These are phyloP conservation scores for Hydriomena furcata DNA, from an alignment of 2,888 invertebrate genomes.

Conservation along the genomic window DNA sequence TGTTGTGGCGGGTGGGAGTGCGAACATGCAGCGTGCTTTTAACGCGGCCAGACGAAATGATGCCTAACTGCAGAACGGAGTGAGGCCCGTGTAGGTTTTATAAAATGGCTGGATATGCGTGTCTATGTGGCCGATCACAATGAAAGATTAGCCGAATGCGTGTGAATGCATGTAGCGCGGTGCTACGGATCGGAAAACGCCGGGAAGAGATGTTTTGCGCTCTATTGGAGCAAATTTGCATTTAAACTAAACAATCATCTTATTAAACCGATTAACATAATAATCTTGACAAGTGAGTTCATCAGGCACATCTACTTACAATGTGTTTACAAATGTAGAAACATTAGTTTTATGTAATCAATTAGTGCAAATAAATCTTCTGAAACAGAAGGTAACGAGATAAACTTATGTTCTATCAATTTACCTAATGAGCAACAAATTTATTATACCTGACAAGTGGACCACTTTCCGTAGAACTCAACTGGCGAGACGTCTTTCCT, in stretches of 20 bases:
- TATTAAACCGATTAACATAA: too few relatives aligned
- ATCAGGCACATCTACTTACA: too few relatives aligned
- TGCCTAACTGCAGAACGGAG: constrained; percentile 74
- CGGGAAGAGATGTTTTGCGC: constrained; percentile 44
- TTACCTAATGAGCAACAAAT: constrained; percentile 23
- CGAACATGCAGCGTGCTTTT: constrained; percentile 82
- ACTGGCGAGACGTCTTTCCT: constrained; percentile 9
- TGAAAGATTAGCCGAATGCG: constrained; percentile 80
- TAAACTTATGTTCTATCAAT: constrained; percentile 18
- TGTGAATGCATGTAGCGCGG: constrained; percentile 76
- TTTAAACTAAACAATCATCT: too few relatives aligned
- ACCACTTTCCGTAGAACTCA: constrained; percentile 8
- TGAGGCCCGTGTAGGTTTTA: constrained; percentile 70
- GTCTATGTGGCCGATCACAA: constrained; percentile 75
- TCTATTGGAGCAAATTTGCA: constrained; percentile 9
- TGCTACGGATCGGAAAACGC: constrained; percentile 72
- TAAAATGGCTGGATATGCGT: constrained; percentile 76
- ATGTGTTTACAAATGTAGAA: constrained; percentile 4
- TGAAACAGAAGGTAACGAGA: constrained; percentile 10
- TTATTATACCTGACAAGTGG: constrained; percentile 13
- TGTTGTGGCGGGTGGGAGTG: constrained; percentile 80
- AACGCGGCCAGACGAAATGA: constrained; percentile 80
- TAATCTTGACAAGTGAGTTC: too few relatives aligned
- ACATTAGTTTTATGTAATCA: constrained; percentile 7
- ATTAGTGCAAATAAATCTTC: constrained; percentile 13